Conservation (phyloP, 2,888 invertebrate genomes). For the Margaritifera margaritifera region DNA sequence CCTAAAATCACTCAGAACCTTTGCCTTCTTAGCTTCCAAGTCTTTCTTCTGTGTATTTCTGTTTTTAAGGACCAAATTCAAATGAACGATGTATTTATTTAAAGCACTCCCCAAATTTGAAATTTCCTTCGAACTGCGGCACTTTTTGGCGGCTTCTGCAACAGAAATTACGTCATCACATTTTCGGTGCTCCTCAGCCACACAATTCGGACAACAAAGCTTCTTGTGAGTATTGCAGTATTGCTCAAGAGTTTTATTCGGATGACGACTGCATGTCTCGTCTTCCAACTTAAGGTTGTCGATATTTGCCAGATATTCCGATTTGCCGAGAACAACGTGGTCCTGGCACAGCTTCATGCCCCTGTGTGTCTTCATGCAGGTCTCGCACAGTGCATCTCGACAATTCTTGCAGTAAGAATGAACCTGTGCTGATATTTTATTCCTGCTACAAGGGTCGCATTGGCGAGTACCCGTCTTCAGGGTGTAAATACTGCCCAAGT, state of each 20-base stretch:
- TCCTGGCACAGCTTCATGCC: constrained; percentile 41
- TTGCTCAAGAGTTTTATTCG: constrained; percentile 34
- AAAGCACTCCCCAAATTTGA: constrained; percentile 32
- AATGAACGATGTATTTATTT: constrained; percentile 34
- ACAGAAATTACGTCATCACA: constrained; percentile 40
- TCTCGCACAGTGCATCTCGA: constrained; percentile 44
- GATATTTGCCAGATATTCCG: constrained; percentile 40
- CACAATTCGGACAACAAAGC: constrained; percentile 43
- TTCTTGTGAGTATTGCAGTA: constrained; percentile 38
- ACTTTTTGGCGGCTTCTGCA: constrained; percentile 34
- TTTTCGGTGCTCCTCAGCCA: constrained; percentile 39
- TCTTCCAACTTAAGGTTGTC: constrained; percentile 40
- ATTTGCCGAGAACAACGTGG: constrained; percentile 37
- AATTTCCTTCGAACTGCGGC: constrained; percentile 29
- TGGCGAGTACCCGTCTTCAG: constrained; percentile 35
- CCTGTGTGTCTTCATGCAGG: constrained; percentile 43
- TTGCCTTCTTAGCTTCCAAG: constrained; percentile 38
- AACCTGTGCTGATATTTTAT: constrained; percentile 30
- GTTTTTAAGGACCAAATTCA: constrained; percentile 33
- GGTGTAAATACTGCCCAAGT: constrained; percentile 41
- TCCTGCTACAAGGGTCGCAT: constrained; percentile 46
- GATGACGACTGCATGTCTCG: constrained; percentile 36
- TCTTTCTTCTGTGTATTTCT: constrained; percentile 32
- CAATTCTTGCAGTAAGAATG: constrained; percentile 47
- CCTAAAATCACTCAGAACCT: constrained; percentile 42